phyloP scores from a whole-genome alignment of 2,113 vertebrate species.

The western clawed frog (Xenopus tropicalis) region DNA sequence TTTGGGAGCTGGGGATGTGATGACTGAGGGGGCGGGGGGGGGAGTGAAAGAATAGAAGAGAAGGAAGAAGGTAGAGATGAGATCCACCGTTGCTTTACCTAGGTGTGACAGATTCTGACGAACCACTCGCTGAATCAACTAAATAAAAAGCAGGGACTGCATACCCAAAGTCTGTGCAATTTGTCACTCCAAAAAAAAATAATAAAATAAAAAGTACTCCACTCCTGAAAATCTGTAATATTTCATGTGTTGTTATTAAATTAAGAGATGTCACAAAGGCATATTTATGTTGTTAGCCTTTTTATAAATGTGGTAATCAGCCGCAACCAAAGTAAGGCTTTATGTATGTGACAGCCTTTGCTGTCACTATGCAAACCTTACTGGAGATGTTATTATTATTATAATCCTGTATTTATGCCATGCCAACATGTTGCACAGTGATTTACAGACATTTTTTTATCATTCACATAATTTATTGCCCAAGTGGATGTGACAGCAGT shows the following conservation, averaged over 20 bases:
- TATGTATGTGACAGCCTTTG: constrained; percentile 25
- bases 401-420: no score
- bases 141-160: constrained; percentile 34
- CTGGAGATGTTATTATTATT: background rate
- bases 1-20: constrained; percentile 48
- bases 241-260: constrained; percentile 9
- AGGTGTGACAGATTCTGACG: constrained; percentile 49
- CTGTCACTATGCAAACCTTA: constrained; percentile 11
- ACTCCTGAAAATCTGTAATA: constrained; percentile 10
- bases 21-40: constrained; percentile 49
- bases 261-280: background rate
- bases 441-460: no score
- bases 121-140: constrained; percentile 45
- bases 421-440: no score
- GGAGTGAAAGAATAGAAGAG: constrained; percentile 40
- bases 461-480: no score
- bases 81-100: constrained; percentile 55
- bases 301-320: constrained; percentile 34
- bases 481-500: no score
- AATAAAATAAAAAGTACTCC: constrained; percentile 10
- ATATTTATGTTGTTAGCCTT: constrained; percentile 17
- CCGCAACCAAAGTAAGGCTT: constrained; percentile 23
- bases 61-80: constrained; percentile 48
- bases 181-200: constrained; percentile 32
- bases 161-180: constrained; percentile 12